Conservation (phyloP, 1,140 invertebrate species). For the Helicoverpa armigera region DNA sequence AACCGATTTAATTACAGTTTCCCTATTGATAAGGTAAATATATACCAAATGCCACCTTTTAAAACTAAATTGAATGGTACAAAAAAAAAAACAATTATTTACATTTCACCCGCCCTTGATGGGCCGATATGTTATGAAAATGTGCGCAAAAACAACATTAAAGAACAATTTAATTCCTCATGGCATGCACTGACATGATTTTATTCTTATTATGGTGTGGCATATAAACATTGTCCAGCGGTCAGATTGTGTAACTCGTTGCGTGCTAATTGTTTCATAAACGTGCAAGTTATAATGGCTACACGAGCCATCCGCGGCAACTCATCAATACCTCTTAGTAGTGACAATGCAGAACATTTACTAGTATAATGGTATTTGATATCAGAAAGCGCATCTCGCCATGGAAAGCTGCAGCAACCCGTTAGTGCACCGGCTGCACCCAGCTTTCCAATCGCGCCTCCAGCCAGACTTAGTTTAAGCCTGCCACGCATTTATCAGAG, state of each 20-base stretch:
- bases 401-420: constrained; percentile 73
- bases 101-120: neutral
- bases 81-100: no score
- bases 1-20: neutral
- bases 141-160: neutral
- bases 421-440: constrained; percentile 69
- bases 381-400: constrained; percentile 76
- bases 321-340: neutral
- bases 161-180: neutral
- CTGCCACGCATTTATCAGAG: constrained; percentile 65
- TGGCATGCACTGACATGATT: neutral
- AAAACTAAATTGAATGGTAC: no score
- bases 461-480: constrained; percentile 57
- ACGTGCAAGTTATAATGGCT: neutral
- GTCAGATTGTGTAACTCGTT: neutral
- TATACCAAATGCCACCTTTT: no score
- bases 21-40: no score
- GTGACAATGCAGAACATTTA: constrained; percentile 36
- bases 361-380: constrained; percentile 63
- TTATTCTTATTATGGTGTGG: no score
- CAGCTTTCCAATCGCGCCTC: constrained; percentile 77
- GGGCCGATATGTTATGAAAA: no score
- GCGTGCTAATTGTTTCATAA: neutral
- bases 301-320: neutral
- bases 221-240: neutral